A percentile compares a stretch with the other conserved stretches of the same genome.
phyloP scores from a whole-genome alignment of 2,113 vertebrate genomes.

The Cyphomyrus plagiostoma region DNA sequence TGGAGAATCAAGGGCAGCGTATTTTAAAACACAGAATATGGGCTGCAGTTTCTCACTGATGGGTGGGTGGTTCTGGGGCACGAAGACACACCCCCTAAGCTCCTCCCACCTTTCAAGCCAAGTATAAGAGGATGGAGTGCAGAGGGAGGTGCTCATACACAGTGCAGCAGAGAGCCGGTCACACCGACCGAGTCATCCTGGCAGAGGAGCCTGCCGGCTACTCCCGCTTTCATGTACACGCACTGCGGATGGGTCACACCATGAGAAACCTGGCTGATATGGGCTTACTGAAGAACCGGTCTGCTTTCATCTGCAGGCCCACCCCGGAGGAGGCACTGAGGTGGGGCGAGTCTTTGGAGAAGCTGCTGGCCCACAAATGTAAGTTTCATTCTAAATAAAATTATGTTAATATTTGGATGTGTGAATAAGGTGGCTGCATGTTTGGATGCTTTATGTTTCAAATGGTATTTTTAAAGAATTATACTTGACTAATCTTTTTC shows the following conservation, averaged over 20 bases:
- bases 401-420: neutral
- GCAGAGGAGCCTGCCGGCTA: neutral
- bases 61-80: neutral
- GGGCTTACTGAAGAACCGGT: constrained; percentile 30
- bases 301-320: constrained; percentile 60
- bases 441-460: neutral
- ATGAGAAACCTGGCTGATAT: constrained; percentile 30
- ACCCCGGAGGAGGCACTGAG: constrained; percentile 69
- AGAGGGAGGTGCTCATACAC: constrained; percentile 1
- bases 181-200: neutral
- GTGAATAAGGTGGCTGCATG: neutral
- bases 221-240: neutral
- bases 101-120: neutral
- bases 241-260: constrained; percentile 26
- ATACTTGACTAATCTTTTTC: neutral
- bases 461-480: neutral
- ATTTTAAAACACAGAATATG: constrained; percentile 4
- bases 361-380: constrained; percentile 85
- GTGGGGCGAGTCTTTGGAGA: constrained; percentile 83
- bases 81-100: neutral
- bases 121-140: neutral
- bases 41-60: neutral
- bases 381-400: constrained; percentile 40
- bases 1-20: neutral
- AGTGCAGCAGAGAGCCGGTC: neutral